A percentile compares a stretch with the other conserved stretches of the same genome.
phyloP scores from a whole-genome alignment of 2,888 invertebrate genomes.

The Zhuqinia jingwanae region DNA sequence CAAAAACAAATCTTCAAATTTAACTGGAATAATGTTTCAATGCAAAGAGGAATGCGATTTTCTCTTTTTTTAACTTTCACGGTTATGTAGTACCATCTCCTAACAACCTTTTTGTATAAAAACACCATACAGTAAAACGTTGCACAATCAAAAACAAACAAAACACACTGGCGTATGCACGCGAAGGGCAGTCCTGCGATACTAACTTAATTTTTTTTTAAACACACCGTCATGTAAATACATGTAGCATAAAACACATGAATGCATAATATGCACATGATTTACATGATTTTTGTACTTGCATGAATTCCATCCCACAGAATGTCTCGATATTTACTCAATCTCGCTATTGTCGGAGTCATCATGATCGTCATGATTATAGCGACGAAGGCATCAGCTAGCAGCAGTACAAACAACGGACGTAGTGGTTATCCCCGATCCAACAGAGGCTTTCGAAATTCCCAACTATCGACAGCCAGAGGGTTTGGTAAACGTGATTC shows the following conservation, averaged over 20 bases:
- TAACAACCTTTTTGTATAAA: no score
- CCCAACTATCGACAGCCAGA: constrained; percentile 85
- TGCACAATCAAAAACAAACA: background rate
- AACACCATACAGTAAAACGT: background rate
- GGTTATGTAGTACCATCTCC: no score
- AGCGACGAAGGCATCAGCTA: constrained; percentile 48
- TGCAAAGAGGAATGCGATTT: no score
- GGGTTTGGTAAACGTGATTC: constrained; percentile 85
- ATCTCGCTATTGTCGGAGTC: constrained; percentile 48
- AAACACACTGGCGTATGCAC: background rate
- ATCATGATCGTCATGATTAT: constrained; percentile 56
- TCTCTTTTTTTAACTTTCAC: no score
- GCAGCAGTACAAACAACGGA: constrained; percentile 57
- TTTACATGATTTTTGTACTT: no score
- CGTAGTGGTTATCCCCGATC: constrained; percentile 82
- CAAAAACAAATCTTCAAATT: no score
- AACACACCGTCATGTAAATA: constrained; percentile 14
- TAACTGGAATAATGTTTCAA: no score
- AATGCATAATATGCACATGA: no score
- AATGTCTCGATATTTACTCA: constrained; percentile 55
- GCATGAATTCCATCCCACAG: constrained; percentile 1
- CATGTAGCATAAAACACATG: no score
- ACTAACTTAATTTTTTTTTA: constrained; percentile 9
- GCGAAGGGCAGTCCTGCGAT: background rate
- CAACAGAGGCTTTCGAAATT: constrained; percentile 85